Conservation (phyloP, 1,140 invertebrate genomes). For the Pseudomyrmex sp. region DNA sequence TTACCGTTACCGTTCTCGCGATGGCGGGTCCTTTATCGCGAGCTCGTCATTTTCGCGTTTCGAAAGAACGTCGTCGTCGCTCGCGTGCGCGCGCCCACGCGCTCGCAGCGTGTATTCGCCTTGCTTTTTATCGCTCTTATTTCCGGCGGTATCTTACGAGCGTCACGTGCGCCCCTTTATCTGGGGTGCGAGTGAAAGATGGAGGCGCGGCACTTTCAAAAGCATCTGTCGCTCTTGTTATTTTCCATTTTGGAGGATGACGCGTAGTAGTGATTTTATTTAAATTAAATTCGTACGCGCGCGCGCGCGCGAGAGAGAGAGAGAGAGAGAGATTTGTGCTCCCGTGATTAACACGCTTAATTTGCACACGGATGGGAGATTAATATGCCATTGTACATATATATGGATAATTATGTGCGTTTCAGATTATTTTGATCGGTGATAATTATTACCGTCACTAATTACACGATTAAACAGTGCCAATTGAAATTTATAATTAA, state of each 20-base stretch:
- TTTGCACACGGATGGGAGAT: conserved; percentile 19
- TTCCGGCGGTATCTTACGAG: conserved; percentile 50
- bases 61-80: background rate
- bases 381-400: background rate
- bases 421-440: background rate
- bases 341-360: conserved; percentile 1
- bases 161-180: conserved; percentile 38
- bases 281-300: conserved; percentile 45
- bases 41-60: conserved; percentile 61
- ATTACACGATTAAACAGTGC: conserved; percentile 8
- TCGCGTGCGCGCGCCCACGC: no score
- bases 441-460: conserved; percentile 2
- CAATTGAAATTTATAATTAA: background rate
- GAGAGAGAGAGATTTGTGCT: background rate
- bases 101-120: conserved; percentile 43
- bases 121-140: conserved; percentile 68
- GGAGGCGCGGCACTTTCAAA: conserved; percentile 8
- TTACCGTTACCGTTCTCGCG: conserved; percentile 40
- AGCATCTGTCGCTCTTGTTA: conserved; percentile 65
- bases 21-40: conserved; percentile 53
- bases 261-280: conserved; percentile 43
- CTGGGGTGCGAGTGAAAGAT: conserved; percentile 31
- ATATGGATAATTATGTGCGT: background rate
- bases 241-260: conserved; percentile 64
- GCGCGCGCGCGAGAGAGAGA: no score